phyloP scores from a whole-genome alignment of 2,888 invertebrate genomes.

The Stenoptilia bipunctidactyla region DNA sequence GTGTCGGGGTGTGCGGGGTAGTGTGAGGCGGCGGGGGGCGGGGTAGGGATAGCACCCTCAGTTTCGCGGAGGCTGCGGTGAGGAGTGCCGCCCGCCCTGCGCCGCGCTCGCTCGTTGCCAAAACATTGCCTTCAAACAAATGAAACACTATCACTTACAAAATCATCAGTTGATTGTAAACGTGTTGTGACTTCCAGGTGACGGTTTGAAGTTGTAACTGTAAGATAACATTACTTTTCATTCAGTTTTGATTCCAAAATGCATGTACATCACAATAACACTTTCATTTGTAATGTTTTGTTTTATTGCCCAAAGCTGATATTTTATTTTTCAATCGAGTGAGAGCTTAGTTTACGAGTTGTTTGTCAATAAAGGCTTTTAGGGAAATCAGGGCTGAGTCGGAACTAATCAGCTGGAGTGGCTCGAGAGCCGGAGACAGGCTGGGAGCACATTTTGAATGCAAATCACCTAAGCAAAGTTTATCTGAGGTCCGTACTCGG shows the following conservation, averaged over 20 bases:
- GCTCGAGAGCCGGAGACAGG: background rate
- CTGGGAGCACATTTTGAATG: conserved; percentile 23
- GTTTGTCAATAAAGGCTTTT: too few relatives aligned
- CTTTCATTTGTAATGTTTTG: background rate
- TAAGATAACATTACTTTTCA: too few relatives aligned
- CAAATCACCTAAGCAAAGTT: conserved; percentile 34
- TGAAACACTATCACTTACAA: conserved; percentile 12
- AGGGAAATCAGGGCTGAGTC: background rate
- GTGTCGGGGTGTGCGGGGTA: conserved; percentile 29
- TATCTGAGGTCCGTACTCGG: conserved; percentile 34
- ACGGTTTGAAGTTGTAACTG: too few relatives aligned
- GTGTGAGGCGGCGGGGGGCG: conserved; percentile 23
- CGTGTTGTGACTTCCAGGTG: too few relatives aligned
- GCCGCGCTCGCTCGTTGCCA: conserved; percentile 36
- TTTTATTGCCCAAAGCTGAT: background rate
- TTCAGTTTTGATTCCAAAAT: too few relatives aligned
- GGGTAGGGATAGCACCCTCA: conserved; percentile 33
- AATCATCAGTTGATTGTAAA: too few relatives aligned
- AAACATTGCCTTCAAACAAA: conserved; percentile 33
- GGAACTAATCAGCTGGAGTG: conserved; percentile 3
- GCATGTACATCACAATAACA: too few relatives aligned
- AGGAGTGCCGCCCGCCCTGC: conserved; percentile 12
- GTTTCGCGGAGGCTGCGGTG: conserved; percentile 68
- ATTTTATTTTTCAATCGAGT: too few relatives aligned
- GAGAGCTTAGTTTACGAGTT: too few relatives aligned